phyloP scores from a whole-genome alignment of 2,113 vertebrate species.

The Mustela lutreola region DNA sequence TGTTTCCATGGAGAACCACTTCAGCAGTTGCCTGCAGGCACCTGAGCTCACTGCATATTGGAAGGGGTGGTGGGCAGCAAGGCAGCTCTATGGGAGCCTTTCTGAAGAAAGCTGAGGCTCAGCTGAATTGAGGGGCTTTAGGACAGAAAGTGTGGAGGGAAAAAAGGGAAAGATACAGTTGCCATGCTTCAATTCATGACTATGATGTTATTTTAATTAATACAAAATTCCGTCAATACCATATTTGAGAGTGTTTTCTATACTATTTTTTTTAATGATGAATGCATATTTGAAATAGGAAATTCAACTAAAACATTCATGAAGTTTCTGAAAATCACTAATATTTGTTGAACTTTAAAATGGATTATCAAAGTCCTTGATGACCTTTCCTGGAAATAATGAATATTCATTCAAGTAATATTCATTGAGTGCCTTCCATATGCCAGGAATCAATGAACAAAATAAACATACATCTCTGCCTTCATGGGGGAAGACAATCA shows the following conservation, averaged over 20 bases:
- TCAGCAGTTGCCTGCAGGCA: not conserved
- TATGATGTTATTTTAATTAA: not conserved
- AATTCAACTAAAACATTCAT: slow-evolving; percentile 31
- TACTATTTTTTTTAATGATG: not conserved
- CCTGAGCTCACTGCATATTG: accelerated
- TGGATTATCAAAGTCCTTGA: not conserved
- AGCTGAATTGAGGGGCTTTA: not conserved
- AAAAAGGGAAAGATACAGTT: not conserved
- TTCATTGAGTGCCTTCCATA: not conserved
- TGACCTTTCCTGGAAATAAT: slow-evolving; percentile 21
- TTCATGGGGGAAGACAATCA: not conserved
- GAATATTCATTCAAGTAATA: slow-evolving; percentile 16
- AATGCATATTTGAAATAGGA: not conserved
- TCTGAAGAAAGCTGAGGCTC: not conserved
- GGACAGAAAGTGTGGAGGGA: not conserved
- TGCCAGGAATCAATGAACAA: not conserved
- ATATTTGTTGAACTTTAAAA: not conserved
- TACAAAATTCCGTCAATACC: not conserved
- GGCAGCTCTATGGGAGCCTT: not conserved
- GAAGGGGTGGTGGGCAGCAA: not conserved
- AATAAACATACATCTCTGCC: not conserved
- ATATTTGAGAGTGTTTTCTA: not conserved
- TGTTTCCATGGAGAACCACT: not conserved
- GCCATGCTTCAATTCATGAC: not conserved
- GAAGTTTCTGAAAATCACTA: slow-evolving; percentile 4